Percentiles rank a stretch among this genome's conserved stretches.
Conservation (phyloP, 2,888 invertebrate genomes). For the Orchesella flavescens region DNA sequence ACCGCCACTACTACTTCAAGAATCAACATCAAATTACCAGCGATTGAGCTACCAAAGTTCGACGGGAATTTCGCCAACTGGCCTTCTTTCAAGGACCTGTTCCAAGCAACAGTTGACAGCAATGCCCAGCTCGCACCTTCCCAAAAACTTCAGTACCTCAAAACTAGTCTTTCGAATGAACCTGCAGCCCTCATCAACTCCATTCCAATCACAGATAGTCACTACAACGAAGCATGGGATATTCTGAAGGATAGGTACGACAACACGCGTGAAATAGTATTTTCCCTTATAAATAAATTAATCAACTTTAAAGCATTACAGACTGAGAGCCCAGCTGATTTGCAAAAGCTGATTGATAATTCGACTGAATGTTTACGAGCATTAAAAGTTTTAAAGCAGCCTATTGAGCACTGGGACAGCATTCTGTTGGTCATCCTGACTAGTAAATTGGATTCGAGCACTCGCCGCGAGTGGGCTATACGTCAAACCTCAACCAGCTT, state of each 20-base stretch:
- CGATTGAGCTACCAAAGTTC: not conserved
- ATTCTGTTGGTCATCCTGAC: not conserved
- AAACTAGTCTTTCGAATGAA: too few species aligned
- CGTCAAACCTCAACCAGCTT: not conserved
- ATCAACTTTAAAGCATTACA: not conserved
- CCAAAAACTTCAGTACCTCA: not conserved
- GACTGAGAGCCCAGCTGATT: not conserved
- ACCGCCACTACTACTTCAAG: not conserved
- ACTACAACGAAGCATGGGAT: constrained; percentile 48
- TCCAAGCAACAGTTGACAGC: not conserved
- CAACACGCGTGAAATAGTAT: constrained; percentile 50
- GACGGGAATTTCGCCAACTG: not conserved
- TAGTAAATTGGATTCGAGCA: constrained; percentile 12
- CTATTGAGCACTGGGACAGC: not conserved
- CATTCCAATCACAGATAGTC: too few species aligned
- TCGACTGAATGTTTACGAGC: not conserved
- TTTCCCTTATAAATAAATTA: constrained; percentile 8
- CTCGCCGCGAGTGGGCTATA: constrained; percentile 31
- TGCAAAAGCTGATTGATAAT: not conserved
- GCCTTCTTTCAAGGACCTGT: not conserved
- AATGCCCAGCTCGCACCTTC: not conserved
- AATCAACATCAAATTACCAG: not conserved
- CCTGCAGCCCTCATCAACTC: too few species aligned
- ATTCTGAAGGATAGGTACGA: constrained; percentile 29
- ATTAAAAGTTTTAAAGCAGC: not conserved